Conservation (phyloP, 2,888 invertebrate genomes). For the Yponomeuta plumbellus region DNA sequence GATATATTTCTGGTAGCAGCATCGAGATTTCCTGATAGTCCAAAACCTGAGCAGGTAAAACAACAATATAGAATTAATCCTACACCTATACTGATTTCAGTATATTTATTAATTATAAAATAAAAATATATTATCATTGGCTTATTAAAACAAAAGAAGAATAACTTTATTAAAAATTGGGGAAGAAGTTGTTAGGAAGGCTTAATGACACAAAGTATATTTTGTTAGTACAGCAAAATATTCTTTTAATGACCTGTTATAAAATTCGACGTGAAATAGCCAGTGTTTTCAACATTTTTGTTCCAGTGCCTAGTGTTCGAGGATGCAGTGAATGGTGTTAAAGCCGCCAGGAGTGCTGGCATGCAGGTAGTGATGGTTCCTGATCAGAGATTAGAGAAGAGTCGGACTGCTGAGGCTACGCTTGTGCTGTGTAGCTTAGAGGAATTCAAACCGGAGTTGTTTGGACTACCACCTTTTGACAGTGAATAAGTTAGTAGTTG, state of each 20-base stretch:
- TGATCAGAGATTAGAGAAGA: conserved; percentile 63
- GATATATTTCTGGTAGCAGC: conserved; percentile 90
- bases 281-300: no score
- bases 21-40: conserved; percentile 81
- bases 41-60: conserved; percentile 71
- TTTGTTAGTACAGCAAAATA: no score
- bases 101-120: no score
- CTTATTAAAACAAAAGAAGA: no score
- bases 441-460: conserved; percentile 88
- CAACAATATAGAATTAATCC: no score
- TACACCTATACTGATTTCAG: no score
- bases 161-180: no score
- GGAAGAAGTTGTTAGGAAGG: no score
- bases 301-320: conserved; percentile 89
- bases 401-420: conserved; percentile 73
- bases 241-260: no score
- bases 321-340: conserved; percentile 93
- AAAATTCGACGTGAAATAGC: no score
- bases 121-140: no score
- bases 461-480: conserved; percentile 84
- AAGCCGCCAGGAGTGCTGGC: conserved; percentile 84
- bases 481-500: neutral
- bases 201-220: no score
- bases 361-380: conserved; percentile 94
- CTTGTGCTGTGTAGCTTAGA: conserved; percentile 83